Conservation (phyloP, 2,888 invertebrate genomes). For the Cactoblastis cactorum region DNA sequence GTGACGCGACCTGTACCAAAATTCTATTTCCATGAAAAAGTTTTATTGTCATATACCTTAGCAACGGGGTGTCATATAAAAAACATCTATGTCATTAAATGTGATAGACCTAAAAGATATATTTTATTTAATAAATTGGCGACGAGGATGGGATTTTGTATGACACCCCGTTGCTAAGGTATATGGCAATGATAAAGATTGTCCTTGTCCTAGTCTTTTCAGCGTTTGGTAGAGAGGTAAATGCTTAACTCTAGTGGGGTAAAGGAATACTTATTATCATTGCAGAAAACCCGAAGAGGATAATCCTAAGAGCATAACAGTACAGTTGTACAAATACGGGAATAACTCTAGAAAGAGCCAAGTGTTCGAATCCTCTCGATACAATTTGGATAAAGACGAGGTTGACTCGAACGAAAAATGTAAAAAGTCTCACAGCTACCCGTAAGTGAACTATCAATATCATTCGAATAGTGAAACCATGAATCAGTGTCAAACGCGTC, state of each 20-base stretch:
- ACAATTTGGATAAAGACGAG: constrained; percentile 86
- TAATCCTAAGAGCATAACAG: constrained; percentile 64
- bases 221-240: background rate
- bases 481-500: constrained; percentile 34
- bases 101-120: no score
- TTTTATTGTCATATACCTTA: no score
- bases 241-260: constrained; percentile 24
- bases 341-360: constrained; percentile 79
- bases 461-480: constrained; percentile 23
- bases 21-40: no score
- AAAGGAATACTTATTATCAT: constrained; percentile 48
- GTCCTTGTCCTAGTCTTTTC: background rate
- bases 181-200: no score
- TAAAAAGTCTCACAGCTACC: constrained; percentile 64
- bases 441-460: constrained; percentile 57
- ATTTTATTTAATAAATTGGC: no score
- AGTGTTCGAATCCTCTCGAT: constrained; percentile 85
- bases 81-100: no score
- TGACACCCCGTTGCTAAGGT: no score
- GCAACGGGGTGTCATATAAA: no score
- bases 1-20: no score
- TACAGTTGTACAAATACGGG: constrained; percentile 70
- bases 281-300: constrained; percentile 76
- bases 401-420: constrained; percentile 84
- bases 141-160: no score